Base-by-base conservation (phyloP, 2,888 invertebrate genomes). In the Deroplatys truncata region DNA sequence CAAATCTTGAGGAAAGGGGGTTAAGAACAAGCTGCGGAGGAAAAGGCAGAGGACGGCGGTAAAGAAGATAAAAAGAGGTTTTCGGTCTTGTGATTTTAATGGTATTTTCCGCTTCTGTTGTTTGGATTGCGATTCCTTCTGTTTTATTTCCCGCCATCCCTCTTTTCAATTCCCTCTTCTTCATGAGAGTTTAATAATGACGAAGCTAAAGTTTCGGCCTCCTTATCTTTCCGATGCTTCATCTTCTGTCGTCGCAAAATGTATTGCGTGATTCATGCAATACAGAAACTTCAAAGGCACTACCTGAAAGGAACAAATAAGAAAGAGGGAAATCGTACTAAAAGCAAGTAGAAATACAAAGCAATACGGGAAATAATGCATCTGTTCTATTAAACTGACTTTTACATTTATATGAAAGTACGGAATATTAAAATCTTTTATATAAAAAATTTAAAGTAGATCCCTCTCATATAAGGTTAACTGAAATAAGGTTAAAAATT, bases 101-200 rank as follows among this genome's bases (percentile, higher is more conserved):
- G 90, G 90, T 86, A 90, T 90, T 90, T 90, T 90, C 90, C 89
- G 89, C 90, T 87, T 88, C 88, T 88, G 89, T 88, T 87, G 90
- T 89, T 89, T 89, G 90, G 89, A 89, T 90, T 88, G 88, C 89
- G 28, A 72, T 20, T 72, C 56, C 56, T 72, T 72, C 56, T 72
- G 56, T 72, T 72, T 72, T 72, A 72, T 72, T 72, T 72, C 56
- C 56, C 56, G 56, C 20, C 56, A 72, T 72, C 56, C 56, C 56
- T 72, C 56, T 72, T 72, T 72, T 72, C 56, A 72, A 72, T 72
- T 72, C 56, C 56, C 56, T 72, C 84, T 87, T 87, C 35, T 83
- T 82, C 83, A 87, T 83, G 56, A 87, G 87, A 82, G 88, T 86
- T 90, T 90, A 85, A 90, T 90, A 90, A 90, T 90, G 90, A 90